These are phyloP conservation scores for Ligdia adustata DNA, from an alignment of 2,888 invertebrate genomes.

Conservation along the genomic window DNA sequence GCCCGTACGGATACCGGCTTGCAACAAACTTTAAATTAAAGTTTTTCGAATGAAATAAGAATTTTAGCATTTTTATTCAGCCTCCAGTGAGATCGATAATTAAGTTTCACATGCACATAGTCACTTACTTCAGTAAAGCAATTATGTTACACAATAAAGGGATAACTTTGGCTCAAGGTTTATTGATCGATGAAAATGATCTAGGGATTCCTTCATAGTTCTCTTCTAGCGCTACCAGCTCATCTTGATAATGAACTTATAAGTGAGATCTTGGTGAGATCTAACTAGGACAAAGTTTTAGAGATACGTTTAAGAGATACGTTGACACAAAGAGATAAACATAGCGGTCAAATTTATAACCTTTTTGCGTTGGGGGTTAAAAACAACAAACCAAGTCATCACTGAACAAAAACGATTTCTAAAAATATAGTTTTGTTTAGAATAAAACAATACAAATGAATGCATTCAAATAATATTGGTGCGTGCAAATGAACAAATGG, in stretches of 20 bases:
- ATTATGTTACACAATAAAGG: too few relatives aligned
- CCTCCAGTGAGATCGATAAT: slow-evolving; percentile 48
- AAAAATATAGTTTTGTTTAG: slow-evolving; percentile 11
- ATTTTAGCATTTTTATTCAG: slow-evolving; percentile 54
- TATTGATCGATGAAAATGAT: too few relatives aligned
- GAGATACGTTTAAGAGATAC: too few relatives aligned
- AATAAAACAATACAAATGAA: slow-evolving; percentile 18
- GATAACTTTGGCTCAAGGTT: too few relatives aligned
- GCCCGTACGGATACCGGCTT: slow-evolving; percentile 67
- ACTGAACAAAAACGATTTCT: slow-evolving; percentile 25
- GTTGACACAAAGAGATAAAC: too few relatives aligned
- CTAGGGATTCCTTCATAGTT: too few relatives aligned
- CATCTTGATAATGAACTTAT: too few relatives aligned
- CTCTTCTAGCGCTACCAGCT: too few relatives aligned
- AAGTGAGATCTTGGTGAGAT: too few relatives aligned
- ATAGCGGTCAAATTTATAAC: too few relatives aligned
- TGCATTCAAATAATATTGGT: slow-evolving; percentile 37
- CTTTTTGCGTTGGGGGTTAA: too few relatives aligned
- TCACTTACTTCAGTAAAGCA: slow-evolving; percentile 35
- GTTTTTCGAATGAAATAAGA: slow-evolving; percentile 69
- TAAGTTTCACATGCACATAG: slow-evolving; percentile 49
- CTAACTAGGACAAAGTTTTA: too few relatives aligned
- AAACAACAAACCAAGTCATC: slow-evolving; percentile 9
- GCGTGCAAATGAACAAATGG: slow-evolving; percentile 53
- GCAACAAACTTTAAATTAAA: slow-evolving; percentile 81